phyloP scores from a whole-genome alignment of 2,797 vertebrate genomes.

The Xiphorhynchus erythropygius region DNA sequence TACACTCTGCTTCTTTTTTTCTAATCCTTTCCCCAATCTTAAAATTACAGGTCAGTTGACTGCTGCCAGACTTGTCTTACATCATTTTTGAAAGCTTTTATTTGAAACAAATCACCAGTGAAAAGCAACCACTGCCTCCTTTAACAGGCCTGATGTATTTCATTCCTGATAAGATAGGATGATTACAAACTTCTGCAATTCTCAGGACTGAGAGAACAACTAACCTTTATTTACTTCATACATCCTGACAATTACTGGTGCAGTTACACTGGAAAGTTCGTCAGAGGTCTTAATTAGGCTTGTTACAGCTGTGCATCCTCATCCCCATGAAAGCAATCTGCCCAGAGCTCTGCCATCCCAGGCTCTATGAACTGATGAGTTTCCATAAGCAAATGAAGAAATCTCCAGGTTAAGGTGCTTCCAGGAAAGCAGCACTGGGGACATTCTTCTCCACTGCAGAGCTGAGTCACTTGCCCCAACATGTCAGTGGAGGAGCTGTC shows the following conservation, averaged over 20 bases:
- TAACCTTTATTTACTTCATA: neutral
- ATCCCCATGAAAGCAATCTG: neutral
- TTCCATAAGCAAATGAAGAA: constrained; percentile 26
- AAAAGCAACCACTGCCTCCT: neutral
- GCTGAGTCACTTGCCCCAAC: neutral
- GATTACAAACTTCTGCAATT: neutral
- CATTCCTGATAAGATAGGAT: neutral
- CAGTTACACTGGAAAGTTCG: neutral
- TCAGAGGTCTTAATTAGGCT: neutral
- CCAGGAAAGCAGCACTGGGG: neutral
- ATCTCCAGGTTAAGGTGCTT: neutral
- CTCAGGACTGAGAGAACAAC: neutral
- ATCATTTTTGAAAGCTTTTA: constrained; percentile 15
- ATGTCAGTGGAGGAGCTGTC: neutral
- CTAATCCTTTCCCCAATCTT: neutral
- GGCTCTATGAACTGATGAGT: neutral
- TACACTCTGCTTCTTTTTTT: neutral
- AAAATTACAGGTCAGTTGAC: neutral
- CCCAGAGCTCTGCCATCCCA: neutral
- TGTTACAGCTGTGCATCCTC: neutral
- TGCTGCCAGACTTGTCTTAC: neutral
- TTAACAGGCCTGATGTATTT: neutral
- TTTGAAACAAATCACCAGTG: neutral
- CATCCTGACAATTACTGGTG: neutral
- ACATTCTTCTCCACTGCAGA: neutral